A percentile compares a stretch with the other conserved stretches of the same genome.
These are phyloP conservation scores for Tiliqua scincoides DNA, from an alignment of 2,113 vertebrate genomes.

Conservation along the genomic window DNA sequence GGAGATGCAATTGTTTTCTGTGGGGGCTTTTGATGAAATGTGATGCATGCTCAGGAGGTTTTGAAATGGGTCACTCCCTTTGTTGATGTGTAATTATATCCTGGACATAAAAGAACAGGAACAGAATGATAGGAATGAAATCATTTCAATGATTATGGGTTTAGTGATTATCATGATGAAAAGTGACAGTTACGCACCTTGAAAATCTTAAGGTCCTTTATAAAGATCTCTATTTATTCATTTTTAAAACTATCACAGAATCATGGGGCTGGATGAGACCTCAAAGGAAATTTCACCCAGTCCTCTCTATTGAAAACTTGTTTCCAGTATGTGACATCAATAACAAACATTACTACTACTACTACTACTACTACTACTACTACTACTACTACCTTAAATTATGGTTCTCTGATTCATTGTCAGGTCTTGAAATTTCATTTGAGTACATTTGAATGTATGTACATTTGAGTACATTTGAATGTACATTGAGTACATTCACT, in stretches of 20 bases:
- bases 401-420: not conserved
- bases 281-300: not conserved
- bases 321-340: not conserved
- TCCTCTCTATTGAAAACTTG: not conserved
- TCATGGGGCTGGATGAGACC: not conserved
- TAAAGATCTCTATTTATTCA: not conserved
- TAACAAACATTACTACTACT: not conserved
- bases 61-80: slow-evolving; percentile 27
- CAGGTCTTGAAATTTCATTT: not conserved
- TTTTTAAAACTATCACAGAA: not conserved
- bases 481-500: too few species aligned
- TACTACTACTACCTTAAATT: too few species aligned
- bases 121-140: not conserved
- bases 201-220: not conserved
- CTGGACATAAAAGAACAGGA: slow-evolving; percentile 21
- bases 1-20: slow-evolving; percentile 15
- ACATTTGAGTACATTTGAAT: too few species aligned
- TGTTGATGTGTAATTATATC: slow-evolving; percentile 5
- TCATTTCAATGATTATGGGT: not conserved
- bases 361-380: not conserved
- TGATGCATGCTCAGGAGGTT: slow-evolving; percentile 39
- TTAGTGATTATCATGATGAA: slow-evolving; percentile 8
- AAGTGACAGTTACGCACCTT: not conserved
- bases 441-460: not conserved
- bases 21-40: slow-evolving; percentile 40